phyloP scores from a whole-genome alignment of 2,888 invertebrate species.

The Zhuqinia jingwanae region DNA sequence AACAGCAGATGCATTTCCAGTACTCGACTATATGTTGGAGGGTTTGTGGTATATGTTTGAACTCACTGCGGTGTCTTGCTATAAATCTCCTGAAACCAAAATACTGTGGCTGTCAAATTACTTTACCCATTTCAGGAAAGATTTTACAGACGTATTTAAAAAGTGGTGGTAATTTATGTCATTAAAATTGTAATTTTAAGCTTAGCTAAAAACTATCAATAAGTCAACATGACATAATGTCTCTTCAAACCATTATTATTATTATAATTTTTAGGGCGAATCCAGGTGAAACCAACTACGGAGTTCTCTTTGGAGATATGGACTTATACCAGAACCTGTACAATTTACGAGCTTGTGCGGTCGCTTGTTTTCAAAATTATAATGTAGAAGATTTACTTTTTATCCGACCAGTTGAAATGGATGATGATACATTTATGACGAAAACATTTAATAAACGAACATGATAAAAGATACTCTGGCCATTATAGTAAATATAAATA shows the following conservation, averaged over 20 bases:
- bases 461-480: no score
- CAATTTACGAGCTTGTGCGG: constrained; percentile 41
- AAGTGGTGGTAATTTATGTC: constrained; percentile 33
- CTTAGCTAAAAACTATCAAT: no score
- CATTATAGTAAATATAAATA: no score
- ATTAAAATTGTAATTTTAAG: no score
- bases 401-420: constrained; percentile 16
- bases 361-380: not conserved
- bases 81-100: not conserved
- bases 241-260: not conserved
- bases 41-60: constrained; percentile 58
- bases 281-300: constrained; percentile 29
- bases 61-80: constrained; percentile 19
- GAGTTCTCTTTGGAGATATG: constrained; percentile 34
- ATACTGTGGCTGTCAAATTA: constrained; percentile 31
- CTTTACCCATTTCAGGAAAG: constrained; percentile 20
- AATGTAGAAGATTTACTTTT: constrained; percentile 14
- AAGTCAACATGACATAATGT: no score
- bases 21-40: constrained; percentile 30
- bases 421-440: not conserved
- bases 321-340: constrained; percentile 19
- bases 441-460: constrained; percentile 1
- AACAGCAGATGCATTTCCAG: constrained; percentile 2
- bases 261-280: constrained; percentile 20
- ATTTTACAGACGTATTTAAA: constrained; percentile 41